phyloP scores from a whole-genome alignment of 2,888 invertebrate species.

The Dynastes tityus region DNA sequence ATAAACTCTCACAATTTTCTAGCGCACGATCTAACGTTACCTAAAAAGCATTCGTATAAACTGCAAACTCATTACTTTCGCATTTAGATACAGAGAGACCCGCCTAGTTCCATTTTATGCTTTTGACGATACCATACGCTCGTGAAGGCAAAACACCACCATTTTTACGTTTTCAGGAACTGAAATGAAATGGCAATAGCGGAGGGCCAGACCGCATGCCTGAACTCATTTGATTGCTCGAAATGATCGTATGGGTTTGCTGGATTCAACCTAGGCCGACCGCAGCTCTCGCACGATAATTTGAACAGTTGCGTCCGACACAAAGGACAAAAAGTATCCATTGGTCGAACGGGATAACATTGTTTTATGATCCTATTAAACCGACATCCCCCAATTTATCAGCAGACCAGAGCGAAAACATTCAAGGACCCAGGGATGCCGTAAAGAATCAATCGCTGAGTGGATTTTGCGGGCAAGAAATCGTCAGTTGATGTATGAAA shows the following conservation, averaged over 20 bases:
- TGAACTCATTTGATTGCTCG: constrained; percentile 21
- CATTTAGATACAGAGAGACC: constrained; percentile 2
- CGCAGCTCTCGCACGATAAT: constrained; percentile 28
- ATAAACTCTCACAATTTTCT: neutral
- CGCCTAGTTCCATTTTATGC: neutral
- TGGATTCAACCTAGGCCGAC: constrained; percentile 8
- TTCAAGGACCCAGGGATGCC: neutral
- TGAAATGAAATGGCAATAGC: constrained; percentile 21
- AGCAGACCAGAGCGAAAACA: neutral
- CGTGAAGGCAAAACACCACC: neutral
- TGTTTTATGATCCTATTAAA: constrained; percentile 38
- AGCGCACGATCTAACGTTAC: neutral
- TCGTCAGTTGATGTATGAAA: neutral
- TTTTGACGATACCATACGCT: neutral
- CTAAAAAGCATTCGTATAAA: too few relatives aligned
- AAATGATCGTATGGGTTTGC: constrained; percentile 21
- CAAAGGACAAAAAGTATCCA: constrained; percentile 20
- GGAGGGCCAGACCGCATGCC: constrained; percentile 10
- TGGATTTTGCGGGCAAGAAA: neutral
- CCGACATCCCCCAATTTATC: neutral
- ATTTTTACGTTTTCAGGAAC: neutral
- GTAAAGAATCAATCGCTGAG: constrained; percentile 1
- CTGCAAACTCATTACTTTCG: constrained; percentile 28
- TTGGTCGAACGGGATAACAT: constrained; percentile 15
- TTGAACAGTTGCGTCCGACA: constrained; percentile 29